Percentiles rank a stretch among this genome's conserved stretches.
phyloP scores from a whole-genome alignment of 2,888 invertebrate genomes.

The Antheraea yamamai region DNA sequence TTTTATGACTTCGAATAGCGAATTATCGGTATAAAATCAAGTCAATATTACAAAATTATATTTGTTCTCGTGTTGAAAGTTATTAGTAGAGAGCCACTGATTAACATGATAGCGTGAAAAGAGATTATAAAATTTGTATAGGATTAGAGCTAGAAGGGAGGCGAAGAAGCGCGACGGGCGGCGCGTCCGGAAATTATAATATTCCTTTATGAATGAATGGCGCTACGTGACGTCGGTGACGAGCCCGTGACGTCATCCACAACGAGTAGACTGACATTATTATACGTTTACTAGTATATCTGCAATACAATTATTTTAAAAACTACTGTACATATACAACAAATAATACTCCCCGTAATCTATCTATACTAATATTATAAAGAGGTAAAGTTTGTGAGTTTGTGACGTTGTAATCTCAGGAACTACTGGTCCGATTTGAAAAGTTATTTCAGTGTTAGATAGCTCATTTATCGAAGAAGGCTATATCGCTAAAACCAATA shows the following conservation, averaged over 20 bases:
- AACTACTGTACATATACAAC: too few relatives aligned
- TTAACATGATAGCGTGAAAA: constrained; percentile 7
- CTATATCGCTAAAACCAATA: too few relatives aligned
- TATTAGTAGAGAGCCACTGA: not conserved
- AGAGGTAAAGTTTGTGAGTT: not conserved
- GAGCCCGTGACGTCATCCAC: constrained; percentile 54
- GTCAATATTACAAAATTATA: not conserved
- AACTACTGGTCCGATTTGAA: too few relatives aligned
- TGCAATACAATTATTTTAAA: not conserved
- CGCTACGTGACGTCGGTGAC: constrained; percentile 54
- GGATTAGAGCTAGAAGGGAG: constrained; percentile 43
- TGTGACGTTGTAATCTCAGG: not conserved
- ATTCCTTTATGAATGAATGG: constrained; percentile 65
- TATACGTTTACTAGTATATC: not conserved
- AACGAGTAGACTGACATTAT: not conserved
- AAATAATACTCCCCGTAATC: too few relatives aligned
- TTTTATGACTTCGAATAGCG: not conserved
- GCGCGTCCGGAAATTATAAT: constrained; percentile 67
- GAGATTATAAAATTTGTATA: constrained; percentile 29
- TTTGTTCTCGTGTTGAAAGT: not conserved
- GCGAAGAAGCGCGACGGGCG: constrained; percentile 30
- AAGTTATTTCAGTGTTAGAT: too few relatives aligned
- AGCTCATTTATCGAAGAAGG: too few relatives aligned
- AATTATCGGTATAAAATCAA: not conserved
- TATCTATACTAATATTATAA: not conserved